These are phyloP conservation scores for Diadumene lineata DNA, from an alignment of 92 coral and sea anemone genomes.

Conservation along the genomic window DNA sequence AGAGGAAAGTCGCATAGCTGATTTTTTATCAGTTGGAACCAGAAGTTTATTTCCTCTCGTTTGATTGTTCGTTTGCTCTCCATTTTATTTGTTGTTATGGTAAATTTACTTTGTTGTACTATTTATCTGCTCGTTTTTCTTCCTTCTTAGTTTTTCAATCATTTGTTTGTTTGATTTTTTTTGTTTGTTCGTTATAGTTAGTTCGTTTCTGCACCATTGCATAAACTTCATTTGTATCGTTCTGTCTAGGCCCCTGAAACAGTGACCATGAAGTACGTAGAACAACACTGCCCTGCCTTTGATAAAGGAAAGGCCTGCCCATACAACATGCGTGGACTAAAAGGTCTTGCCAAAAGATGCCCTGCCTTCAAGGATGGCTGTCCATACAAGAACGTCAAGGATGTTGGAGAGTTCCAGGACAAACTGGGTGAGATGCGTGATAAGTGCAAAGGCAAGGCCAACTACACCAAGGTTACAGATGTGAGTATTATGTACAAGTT, in stretches of 20 bases:
- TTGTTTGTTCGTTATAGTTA: no score
- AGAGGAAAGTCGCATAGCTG: no score
- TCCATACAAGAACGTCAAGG: constrained; percentile 30
- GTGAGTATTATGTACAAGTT: no score
- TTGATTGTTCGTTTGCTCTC: no score
- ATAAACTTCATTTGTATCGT: neutral
- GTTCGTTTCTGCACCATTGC: neutral
- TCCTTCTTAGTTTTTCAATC: no score
- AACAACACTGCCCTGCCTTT: constrained; percentile 27
- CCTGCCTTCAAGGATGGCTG: constrained; percentile 40
- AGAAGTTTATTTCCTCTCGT: no score
- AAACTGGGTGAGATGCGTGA: constrained; percentile 39
- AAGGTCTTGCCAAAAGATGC: constrained; percentile 28
- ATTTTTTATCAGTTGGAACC: no score
- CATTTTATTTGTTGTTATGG: no score
- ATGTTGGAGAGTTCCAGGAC: constrained; percentile 30
- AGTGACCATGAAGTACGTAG: constrained; percentile 21
- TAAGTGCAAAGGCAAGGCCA: constrained; percentile 22
- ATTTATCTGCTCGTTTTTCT: no score
- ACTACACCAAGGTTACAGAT: constrained; percentile 21
- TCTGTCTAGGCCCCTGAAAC: constrained; percentile 9
- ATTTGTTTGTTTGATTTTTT: no score
- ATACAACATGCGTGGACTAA: constrained; percentile 10
- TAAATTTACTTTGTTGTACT: no score
- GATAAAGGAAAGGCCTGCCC: constrained; percentile 30